Evolutionary conservation across 2,888 invertebrate species (phyloP).

Genomic region (Chesias legatella): DNA sequence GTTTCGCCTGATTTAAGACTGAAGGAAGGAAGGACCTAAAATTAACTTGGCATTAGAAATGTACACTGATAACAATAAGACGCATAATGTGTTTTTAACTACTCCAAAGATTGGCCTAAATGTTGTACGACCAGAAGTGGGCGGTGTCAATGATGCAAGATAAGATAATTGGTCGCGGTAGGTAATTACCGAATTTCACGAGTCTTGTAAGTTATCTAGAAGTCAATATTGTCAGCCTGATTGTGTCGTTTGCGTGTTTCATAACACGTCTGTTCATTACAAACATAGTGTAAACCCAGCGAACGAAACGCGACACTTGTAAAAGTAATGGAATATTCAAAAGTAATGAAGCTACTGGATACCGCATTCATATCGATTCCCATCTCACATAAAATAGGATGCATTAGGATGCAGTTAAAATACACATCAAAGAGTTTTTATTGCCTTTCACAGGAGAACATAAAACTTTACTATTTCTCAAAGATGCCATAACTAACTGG

Average conservation of each 20-base stretch:
- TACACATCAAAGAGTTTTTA: slow-evolving; percentile 65
- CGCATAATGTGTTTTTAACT: slow-evolving; percentile 23
- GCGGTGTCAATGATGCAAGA: slow-evolving; percentile 60
- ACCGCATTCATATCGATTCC: slow-evolving; percentile 8
- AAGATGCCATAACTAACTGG: slow-evolving; percentile 52
- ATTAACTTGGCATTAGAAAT: slow-evolving; percentile 4
- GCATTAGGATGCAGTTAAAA: slow-evolving; percentile 61
- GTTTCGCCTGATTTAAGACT: too few species aligned
- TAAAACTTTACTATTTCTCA: slow-evolving; percentile 59
- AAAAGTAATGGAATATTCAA: slow-evolving; percentile 38
- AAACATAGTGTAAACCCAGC: slow-evolving; percentile 32
- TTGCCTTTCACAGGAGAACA: slow-evolving; percentile 54
- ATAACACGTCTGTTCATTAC: slow-evolving; percentile 46
- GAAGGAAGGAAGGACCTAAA: too few species aligned
- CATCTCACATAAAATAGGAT: slow-evolving; percentile 35
- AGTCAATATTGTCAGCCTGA: slow-evolving; percentile 66
- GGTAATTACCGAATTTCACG: slow-evolving; percentile 74
- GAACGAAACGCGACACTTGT: slow-evolving; percentile 32
- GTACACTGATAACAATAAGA: slow-evolving; percentile 11
- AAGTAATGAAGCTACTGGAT: slow-evolving; percentile 20
- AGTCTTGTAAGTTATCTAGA: slow-evolving; percentile 62
- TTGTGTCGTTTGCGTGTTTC: slow-evolving; percentile 60
- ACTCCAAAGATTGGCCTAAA: slow-evolving; percentile 26
- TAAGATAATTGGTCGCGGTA: slow-evolving; percentile 65
- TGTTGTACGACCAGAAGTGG: slow-evolving; percentile 40